Conservation (phyloP, 2,888 invertebrate genomes). For the Diarsia dahlii region DNA sequence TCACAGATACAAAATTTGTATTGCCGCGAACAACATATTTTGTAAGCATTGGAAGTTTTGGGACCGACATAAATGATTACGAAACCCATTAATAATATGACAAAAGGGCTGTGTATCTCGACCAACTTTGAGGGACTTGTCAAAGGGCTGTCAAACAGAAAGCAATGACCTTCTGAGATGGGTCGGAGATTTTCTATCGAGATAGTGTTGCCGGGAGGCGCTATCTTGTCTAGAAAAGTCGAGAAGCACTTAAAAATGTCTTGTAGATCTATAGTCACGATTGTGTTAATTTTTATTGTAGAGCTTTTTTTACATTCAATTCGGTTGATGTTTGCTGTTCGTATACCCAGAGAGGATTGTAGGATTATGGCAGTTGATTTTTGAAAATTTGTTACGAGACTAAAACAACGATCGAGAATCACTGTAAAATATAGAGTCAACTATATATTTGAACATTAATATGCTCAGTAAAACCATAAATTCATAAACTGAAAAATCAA, state of each 20-base stretch:
- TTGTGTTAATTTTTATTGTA: no score
- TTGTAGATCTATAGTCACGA: no score
- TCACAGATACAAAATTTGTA: not conserved
- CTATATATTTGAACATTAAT: not conserved
- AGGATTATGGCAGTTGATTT: no score
- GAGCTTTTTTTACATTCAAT: no score
- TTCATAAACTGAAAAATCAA: not conserved
- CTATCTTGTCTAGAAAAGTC: slow-evolving; percentile 2
- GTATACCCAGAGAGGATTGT: no score
- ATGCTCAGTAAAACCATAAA: not conserved
- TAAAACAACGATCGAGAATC: not conserved
- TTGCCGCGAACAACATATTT: not conserved
- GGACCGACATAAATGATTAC: not conserved
- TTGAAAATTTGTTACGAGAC: not conserved
- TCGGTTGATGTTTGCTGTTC: no score
- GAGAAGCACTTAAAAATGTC: not conserved
- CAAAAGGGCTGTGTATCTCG: not conserved
- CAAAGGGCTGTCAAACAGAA: slow-evolving; percentile 17
- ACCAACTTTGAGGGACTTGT: slow-evolving; percentile 25
- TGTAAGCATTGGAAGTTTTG: not conserved
- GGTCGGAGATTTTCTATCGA: slow-evolving; percentile 8
- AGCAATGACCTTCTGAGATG: not conserved
- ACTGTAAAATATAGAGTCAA: not conserved
- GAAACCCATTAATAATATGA: slow-evolving; percentile 10
- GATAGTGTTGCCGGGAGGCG: not conserved